phyloP scores from a whole-genome alignment of 2,113 vertebrate genomes.

The Atherinomorus stipes region DNA sequence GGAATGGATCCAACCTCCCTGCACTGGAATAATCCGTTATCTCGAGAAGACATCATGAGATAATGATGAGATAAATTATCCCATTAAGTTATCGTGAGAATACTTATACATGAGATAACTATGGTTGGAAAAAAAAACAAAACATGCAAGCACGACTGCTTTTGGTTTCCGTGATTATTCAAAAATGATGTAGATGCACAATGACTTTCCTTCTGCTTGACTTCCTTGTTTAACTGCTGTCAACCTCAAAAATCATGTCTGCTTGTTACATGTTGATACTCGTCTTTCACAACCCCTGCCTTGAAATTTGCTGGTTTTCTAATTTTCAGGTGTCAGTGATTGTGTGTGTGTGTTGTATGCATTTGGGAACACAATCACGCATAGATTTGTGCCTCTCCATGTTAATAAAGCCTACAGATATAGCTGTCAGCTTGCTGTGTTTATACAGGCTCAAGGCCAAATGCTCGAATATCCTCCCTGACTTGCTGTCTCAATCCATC shows the following conservation, averaged over 20 bases:
- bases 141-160: no score
- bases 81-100: no score
- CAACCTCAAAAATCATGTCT: not conserved
- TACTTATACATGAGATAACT: no score
- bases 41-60: no score
- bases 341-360: conserved; percentile 22
- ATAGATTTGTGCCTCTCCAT: conserved; percentile 63
- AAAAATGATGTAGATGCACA: no score
- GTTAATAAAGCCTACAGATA: conserved; percentile 81
- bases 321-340: not conserved
- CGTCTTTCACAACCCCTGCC: conserved; percentile 58
- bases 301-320: conserved; percentile 31
- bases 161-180: no score
- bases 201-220: not conserved
- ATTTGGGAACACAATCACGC: conserved; percentile 14
- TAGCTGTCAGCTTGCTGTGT: conserved; percentile 78
- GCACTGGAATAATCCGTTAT: no score
- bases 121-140: no score
- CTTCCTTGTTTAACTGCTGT: not conserved
- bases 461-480: conserved; percentile 69
- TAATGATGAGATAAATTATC: no score
- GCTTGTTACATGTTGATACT: conserved; percentile 31
- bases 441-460: conserved; percentile 78
- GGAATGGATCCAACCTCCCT: no score
- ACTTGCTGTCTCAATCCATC: conserved; percentile 68